A percentile compares a stretch with the other conserved stretches of the same genome.
phyloP scores from a whole-genome alignment of 2,888 invertebrate genomes.

The Dendrolimus houi region DNA sequence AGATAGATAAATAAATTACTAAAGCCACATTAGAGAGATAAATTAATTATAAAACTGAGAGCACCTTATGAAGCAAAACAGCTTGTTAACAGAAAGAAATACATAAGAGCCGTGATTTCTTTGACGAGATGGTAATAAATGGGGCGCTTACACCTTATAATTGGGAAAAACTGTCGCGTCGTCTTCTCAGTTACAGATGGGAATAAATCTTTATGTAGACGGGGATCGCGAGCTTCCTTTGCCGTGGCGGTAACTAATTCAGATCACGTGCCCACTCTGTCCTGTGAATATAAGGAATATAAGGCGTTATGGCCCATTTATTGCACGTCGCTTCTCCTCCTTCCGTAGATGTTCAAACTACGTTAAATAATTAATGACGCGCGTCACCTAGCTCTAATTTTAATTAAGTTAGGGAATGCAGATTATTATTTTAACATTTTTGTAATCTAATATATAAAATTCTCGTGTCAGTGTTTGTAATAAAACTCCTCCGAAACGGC shows the following conservation, averaged over 20 bases:
- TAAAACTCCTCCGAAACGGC: too few species aligned
- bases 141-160: slow-evolving; percentile 69
- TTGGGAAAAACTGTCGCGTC: slow-evolving; percentile 74
- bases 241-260: slow-evolving; percentile 50
- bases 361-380: slow-evolving; percentile 61
- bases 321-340: slow-evolving; percentile 41
- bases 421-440: too few species aligned
- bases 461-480: too few species aligned
- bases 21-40: too few species aligned
- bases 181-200: slow-evolving; percentile 71
- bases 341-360: slow-evolving; percentile 54
- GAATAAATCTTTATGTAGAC: slow-evolving; percentile 74
- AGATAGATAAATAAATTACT: too few species aligned
- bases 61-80: too few species aligned
- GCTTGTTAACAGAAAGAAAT: slow-evolving; percentile 8
- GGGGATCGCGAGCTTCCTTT: slow-evolving; percentile 44
- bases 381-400: slow-evolving; percentile 52
- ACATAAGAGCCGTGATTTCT: slow-evolving; percentile 44
- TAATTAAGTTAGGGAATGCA: slow-evolving; percentile 37
- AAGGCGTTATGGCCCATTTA: slow-evolving; percentile 62
- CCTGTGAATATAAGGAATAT: slow-evolving; percentile 69
- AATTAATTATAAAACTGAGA: too few species aligned
- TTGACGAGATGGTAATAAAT: slow-evolving; percentile 72
- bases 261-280: slow-evolving; percentile 61
- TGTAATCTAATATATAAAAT: too few species aligned